A percentile compares a stretch with the other conserved stretches of the same genome.
Conservation (phyloP, 2,797 vertebrate species). For the Chaunax sp. region DNA sequence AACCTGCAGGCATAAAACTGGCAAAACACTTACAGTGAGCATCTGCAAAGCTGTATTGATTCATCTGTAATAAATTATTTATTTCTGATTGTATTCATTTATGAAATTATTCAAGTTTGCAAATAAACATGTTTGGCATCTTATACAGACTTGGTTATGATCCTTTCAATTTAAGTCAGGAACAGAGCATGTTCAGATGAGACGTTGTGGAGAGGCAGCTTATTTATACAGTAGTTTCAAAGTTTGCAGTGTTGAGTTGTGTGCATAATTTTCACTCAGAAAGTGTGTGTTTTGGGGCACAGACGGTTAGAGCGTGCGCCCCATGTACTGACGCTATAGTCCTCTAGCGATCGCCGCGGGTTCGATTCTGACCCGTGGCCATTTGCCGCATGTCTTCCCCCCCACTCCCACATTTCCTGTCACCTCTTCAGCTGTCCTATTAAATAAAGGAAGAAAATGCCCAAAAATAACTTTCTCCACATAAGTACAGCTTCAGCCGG, state of each 20-base stretch:
- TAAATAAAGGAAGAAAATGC: no score
- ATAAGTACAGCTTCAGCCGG: slow-evolving; percentile 62
- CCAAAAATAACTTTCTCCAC: no score
- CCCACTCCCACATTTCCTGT: no score
- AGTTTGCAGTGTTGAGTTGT: slow-evolving; percentile 1
- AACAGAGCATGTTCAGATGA: not conserved
- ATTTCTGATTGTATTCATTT: not conserved
- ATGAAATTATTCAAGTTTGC: not conserved
- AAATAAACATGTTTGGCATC: slow-evolving; percentile 18
- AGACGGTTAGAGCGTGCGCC: no score
- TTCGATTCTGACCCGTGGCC: no score
- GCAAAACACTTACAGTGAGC: not conserved
- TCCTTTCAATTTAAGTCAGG: not conserved
- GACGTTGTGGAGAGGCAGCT: slow-evolving; percentile 1
- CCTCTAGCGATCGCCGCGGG: no score
- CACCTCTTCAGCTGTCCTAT: no score
- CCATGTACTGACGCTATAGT: no score
- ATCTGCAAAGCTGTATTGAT: not conserved
- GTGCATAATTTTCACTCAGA: slow-evolving; percentile 26
- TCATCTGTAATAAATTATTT: slow-evolving; percentile 6
- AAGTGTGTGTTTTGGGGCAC: slow-evolving; percentile 22
- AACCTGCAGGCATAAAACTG: slow-evolving; percentile 3
- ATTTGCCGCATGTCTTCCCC: no score
- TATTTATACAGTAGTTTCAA: slow-evolving; percentile 11
- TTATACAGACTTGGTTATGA: not conserved